Evolutionary conservation across 2,888 invertebrate genomes (phyloP).

Genomic region (Plebejus argus): DNA sequence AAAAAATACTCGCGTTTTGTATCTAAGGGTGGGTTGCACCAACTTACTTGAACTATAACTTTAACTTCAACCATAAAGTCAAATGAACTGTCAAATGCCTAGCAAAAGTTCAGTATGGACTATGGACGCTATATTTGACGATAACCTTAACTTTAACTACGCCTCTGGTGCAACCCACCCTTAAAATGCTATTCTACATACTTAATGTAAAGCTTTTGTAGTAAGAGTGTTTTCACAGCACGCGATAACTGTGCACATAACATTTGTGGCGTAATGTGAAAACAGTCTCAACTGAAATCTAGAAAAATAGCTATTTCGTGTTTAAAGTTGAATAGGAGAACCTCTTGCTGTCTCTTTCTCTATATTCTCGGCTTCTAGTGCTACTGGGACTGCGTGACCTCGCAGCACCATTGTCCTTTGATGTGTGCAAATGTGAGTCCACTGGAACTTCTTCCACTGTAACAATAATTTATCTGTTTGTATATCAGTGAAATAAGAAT

Average conservation of each 20-base stretch:
- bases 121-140: too few relatives aligned
- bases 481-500: conserved; percentile 19
- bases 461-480: conserved; percentile 52
- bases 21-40: neutral
- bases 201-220: neutral
- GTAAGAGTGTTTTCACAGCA: too few relatives aligned
- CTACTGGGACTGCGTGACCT: conserved; percentile 54
- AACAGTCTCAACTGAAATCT: too few relatives aligned
- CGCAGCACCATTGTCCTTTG: conserved; percentile 42
- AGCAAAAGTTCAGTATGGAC: too few relatives aligned
- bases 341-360: neutral
- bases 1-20: neutral
- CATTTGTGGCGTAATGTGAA: too few relatives aligned
- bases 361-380: conserved; percentile 48
- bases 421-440: conserved; percentile 62
- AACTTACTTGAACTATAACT: too few relatives aligned
- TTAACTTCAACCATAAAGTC: too few relatives aligned
- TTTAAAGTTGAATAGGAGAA: neutral
- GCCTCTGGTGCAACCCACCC: too few relatives aligned
- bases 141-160: too few relatives aligned
- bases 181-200: neutral
- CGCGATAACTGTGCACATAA: too few relatives aligned
- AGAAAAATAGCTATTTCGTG: too few relatives aligned
- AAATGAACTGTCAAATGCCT: too few relatives aligned
- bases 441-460: conserved; percentile 77